Base-by-base conservation (phyloP, 2,888 invertebrate genomes). In the Dione juno region DNA sequence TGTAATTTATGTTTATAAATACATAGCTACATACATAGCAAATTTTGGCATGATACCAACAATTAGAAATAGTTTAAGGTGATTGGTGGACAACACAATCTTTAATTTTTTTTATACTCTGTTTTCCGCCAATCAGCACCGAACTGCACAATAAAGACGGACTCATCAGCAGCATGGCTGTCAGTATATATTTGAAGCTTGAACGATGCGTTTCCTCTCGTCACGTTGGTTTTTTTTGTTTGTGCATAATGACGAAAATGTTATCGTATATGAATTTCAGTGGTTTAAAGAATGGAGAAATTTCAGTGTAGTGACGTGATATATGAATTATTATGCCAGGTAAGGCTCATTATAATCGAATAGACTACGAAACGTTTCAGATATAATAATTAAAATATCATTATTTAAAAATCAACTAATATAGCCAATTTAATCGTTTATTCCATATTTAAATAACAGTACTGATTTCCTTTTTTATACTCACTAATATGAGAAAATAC, bases 171-270 rank as follows among this genome's bases (percentile, higher is more conserved):
- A 97, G 96, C 95, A 97, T 97, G 97, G 97, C 97, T 97, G 97
- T 96, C 97, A 98, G 97, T 98, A 98, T 98, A 98, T 96, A 98
- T 97, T 96, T 97, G 96, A 96, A 95, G 95, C 95, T 95, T 95
- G 95, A 92, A 95, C 94, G 95, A 97, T 96, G 96, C 95, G 95
- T 95, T 96, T 95, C 96, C 96, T 96, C 95, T 96, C 95, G 94
- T 95, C 94, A 94, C 88, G 90, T 93, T 93, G 94, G 90, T 89
- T 92, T 93, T 93, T 93, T 92, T 92, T 93, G 88, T 92, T 91
- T 90, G 88, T 91, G 89, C 87, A 88, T 85, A 87, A 88, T 87
- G 87, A 88, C 90, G 91, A 90, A 88, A 90, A 93, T 93, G 91
- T 84, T 90, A 87, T 89, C 90, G 93, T 86, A 90, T 94, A 93